Conservation (phyloP, 2,113 vertebrate species). For the Cathartes aura region DNA sequence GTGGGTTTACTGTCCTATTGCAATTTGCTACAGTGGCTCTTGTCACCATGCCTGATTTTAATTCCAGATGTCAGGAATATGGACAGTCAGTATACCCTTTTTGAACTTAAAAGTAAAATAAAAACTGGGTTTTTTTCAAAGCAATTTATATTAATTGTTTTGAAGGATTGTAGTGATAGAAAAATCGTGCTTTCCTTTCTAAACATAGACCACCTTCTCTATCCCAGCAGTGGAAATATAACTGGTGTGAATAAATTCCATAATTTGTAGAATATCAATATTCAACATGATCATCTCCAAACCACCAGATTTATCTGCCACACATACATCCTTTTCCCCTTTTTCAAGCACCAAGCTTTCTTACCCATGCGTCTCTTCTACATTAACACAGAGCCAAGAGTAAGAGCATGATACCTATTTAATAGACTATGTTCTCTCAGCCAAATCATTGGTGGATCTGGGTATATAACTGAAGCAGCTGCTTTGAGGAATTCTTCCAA, state of each 20-base stretch:
- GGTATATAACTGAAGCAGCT: background rate
- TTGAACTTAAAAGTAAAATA: background rate
- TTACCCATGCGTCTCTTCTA: background rate
- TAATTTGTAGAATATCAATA: background rate
- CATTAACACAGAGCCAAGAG: background rate
- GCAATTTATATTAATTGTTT: background rate
- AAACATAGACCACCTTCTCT: background rate
- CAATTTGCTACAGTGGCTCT: background rate
- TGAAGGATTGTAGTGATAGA: background rate
- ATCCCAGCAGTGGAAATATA: background rate
- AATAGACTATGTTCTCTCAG: background rate
- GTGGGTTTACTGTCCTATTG: background rate
- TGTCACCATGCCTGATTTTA: background rate
- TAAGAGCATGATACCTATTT: background rate
- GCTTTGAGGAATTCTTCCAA: background rate
- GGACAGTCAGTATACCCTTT: background rate
- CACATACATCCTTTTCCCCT: background rate
- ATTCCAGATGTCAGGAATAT: background rate
- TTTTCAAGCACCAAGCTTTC: background rate
- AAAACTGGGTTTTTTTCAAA: background rate
- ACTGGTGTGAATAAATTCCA: background rate
- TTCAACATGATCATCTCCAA: background rate
- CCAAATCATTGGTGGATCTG: background rate
- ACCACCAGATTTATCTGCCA: background rate
- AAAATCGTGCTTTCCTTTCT: background rate